phyloP scores from a whole-genome alignment of 2,797 vertebrate genomes.

The Bradypodion ventrale region DNA sequence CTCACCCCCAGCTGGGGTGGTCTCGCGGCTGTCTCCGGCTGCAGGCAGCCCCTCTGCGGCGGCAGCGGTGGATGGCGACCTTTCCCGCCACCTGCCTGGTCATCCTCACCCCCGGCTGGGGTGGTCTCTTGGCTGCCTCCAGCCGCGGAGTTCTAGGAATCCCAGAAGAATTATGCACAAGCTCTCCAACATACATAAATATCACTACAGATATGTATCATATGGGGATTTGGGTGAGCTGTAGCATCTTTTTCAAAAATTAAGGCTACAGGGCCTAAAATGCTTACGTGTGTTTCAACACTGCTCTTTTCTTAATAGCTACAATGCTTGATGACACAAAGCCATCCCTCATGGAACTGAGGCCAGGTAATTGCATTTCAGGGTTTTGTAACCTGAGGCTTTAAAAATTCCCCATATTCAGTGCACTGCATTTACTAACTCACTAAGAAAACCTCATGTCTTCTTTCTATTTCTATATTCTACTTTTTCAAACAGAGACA shows the following conservation, averaged over 20 bases:
- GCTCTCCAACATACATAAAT: conserved; percentile 2
- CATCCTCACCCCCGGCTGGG: no score
- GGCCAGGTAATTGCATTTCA: neutral
- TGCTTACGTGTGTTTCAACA: neutral
- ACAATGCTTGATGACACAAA: conserved; percentile 13
- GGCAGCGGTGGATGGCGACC: no score
- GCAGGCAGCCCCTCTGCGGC: no score
- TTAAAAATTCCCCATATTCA: neutral
- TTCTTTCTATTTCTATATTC: neutral
- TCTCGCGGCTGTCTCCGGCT: no score
- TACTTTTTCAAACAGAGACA: neutral
- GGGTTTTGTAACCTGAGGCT: neutral
- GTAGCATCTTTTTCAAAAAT: conserved; percentile 32
- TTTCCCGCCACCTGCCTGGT: no score
- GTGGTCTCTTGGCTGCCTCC: no score
- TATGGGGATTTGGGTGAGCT: conserved; percentile 38
- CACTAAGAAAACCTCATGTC: neutral
- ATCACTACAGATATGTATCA: conserved; percentile 38
- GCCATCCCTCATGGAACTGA: conserved; percentile 12
- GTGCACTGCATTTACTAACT: neutral
- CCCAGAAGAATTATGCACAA: conserved; percentile 25
- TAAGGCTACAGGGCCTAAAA: conserved; percentile 22
- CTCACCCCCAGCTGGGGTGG: no score
- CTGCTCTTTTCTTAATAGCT: conserved; percentile 5
- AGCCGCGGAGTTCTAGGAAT: conserved; percentile 20